These are phyloP conservation scores for Oscarella lobularis DNA, from an alignment of 37 sponge, comb jelly and placozoan genomes.

Conservation along the genomic window DNA sequence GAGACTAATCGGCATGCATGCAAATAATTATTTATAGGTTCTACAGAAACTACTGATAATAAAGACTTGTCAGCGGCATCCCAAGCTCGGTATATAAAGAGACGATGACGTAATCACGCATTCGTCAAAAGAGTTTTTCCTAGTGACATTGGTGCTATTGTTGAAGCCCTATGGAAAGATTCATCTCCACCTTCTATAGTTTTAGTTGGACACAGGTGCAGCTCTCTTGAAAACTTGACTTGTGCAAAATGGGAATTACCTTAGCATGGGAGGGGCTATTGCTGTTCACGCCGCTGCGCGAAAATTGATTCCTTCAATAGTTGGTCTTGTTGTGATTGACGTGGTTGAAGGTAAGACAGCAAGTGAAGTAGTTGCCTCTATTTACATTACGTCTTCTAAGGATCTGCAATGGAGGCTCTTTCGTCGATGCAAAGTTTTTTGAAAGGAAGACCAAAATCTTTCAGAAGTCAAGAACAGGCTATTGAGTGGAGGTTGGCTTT, in stretches of 20 bases:
- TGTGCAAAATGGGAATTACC: no score
- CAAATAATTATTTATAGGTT: slow-evolving; percentile 19
- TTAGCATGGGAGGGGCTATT: slow-evolving; percentile 95
- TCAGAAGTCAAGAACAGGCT: slow-evolving; percentile 54
- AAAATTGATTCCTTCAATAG: slow-evolving; percentile 32
- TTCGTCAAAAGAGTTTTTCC: no score
- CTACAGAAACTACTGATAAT: slow-evolving; percentile 44
- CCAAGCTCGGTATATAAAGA: slow-evolving; percentile 26
- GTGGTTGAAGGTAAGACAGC: slow-evolving; percentile 80
- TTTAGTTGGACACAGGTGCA: neutral
- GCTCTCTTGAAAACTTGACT: no score
- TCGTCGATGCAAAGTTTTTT: slow-evolving; percentile 59
- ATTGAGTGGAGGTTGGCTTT: slow-evolving; percentile 77
- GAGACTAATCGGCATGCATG: neutral
- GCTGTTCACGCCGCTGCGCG: slow-evolving; percentile 57
- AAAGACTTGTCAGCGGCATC: slow-evolving; percentile 47
- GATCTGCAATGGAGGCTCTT: slow-evolving; percentile 74
- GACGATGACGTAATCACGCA: no score
- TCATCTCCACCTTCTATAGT: neutral
- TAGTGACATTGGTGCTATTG: neutral
- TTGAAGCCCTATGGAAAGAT: neutral
- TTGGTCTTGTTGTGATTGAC: slow-evolving; percentile 77
- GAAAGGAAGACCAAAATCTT: slow-evolving; percentile 38
- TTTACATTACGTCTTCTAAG: slow-evolving; percentile 10
- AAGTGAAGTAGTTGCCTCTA: neutral